Evolutionary conservation across 2,888 invertebrate species (phyloP).

Genomic region (Augochlorella aurata): DNA sequence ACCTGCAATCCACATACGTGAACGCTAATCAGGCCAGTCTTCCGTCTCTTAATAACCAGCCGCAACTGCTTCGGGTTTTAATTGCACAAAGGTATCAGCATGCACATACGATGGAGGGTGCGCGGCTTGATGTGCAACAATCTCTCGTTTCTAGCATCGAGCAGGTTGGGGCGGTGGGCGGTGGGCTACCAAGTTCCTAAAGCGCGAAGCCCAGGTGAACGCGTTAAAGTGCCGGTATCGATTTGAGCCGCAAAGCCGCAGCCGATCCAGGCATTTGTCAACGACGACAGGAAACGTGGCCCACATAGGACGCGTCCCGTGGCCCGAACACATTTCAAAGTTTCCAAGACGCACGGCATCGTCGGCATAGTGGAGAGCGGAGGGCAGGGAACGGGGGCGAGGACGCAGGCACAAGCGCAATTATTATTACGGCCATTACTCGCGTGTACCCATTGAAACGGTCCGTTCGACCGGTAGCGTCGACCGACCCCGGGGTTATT

Average conservation of each 20-base stretch:
- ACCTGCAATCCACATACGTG: neutral
- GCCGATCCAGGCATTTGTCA: constrained; percentile 57
- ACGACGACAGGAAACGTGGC: constrained; percentile 58
- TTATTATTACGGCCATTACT: constrained; percentile 74
- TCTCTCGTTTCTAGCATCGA: constrained; percentile 11
- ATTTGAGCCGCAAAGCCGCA: constrained; percentile 54
- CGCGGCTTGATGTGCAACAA: neutral
- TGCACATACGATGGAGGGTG: neutral
- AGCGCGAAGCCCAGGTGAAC: constrained; percentile 39
- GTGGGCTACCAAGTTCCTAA: constrained; percentile 13
- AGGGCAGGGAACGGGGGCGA: neutral
- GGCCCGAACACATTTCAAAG: constrained; percentile 25
- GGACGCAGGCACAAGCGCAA: constrained; percentile 67
- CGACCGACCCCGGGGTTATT: constrained; percentile 69
- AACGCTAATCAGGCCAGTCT: neutral
- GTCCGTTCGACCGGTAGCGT: constrained; percentile 65
- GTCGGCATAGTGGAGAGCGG: neutral
- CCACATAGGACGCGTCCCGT: constrained; percentile 49
- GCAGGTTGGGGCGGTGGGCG: neutral
- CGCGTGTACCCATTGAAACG: constrained; percentile 68
- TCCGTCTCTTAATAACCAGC: neutral
- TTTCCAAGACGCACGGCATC: constrained; percentile 19
- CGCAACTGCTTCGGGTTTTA: neutral
- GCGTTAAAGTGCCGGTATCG: constrained; percentile 56
- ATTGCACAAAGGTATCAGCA: neutral